Evolutionary conservation across 2,113 vertebrate species (phyloP), one percentile per base, ranked within the genome.

Genomic region (Origma solitaria): DNA sequence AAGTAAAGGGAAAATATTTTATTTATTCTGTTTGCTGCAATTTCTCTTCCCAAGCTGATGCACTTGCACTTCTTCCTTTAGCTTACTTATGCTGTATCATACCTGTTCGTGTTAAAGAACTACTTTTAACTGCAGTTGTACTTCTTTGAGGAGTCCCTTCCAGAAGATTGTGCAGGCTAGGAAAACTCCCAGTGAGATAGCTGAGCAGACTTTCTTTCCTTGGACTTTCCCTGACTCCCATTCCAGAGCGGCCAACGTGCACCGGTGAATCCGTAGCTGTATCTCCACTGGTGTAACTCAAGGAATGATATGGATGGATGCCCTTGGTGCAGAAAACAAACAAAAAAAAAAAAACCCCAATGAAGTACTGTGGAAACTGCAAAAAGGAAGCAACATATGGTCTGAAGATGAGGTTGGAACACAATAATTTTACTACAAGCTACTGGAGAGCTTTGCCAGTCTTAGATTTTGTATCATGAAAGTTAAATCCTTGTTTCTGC

Each of bases 221-320:
- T 49, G 99, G 99, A 62, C 99, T 99, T 95, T 99, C 99, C 97
- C 98, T 99, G 65, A 98, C 97, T 4, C 98, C 97, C 92, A 98
- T 79, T 53, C 98, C 98, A 1, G 92, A 95, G 14, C 99, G 98
- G 91, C 98, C 98, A 56, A 98, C 98, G 1, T 99, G 99, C 62
- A 99, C 99, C 0, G 99, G 99, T 28, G 99, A 99, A 96, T 99
- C 99, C 1, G 99, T 99, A 49, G 98, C 99, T 20, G 99, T 99
- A 94, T 99, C 99, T 42, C 99, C 99, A 60, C 99, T 99, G 58
- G 99, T 99, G 91, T 99, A 99, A 97, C 99, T 99, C 95, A 99
- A 95, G 30, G 99, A 99, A 83, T 99, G 99, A 97, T 99, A 99
- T 0, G 99, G 99, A 96, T 99, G 99, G 50, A 99, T 98, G 66